Percentiles rank a stretch among this genome's conserved stretches.
Conservation (phyloP, 2,797 vertebrate genomes). For the Paramormyrops hopkinsi region DNA sequence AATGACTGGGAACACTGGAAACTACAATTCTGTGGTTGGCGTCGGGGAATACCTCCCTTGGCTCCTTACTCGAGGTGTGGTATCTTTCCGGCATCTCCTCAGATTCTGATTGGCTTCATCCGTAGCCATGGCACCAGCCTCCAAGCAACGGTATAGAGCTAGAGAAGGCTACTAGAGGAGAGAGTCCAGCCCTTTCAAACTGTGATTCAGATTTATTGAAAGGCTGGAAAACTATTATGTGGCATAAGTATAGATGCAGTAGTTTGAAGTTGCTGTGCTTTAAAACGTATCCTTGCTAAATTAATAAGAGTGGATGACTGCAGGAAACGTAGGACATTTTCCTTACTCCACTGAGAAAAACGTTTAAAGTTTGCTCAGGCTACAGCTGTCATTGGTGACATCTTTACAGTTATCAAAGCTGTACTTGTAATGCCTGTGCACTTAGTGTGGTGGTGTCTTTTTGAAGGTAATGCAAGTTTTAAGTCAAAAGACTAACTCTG, state of each 20-base stretch:
- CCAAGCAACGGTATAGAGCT: not conserved
- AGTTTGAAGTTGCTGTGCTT: not conserved
- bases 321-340: not conserved
- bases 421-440: not conserved
- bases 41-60: slow-evolving; percentile 22
- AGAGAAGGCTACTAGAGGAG: not conserved
- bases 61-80: not conserved
- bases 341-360: not conserved
- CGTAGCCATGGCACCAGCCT: not conserved
- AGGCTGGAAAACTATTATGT: not conserved
- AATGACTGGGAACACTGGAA: slow-evolving; percentile 45
- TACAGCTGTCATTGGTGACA: not conserved
- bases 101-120: not conserved
- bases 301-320: not conserved
- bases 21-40: slow-evolving; percentile 50
- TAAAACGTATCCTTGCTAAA: not conserved
- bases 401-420: not conserved
- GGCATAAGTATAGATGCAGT: not conserved
- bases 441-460: not conserved
- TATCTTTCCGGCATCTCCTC: not conserved
- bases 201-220: not conserved
- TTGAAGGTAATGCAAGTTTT: not conserved
- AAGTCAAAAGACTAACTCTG: not conserved
- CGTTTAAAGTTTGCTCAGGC: not conserved
- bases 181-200: not conserved